Evolutionary conservation across 1,140 invertebrate genomes (phyloP), one percentile per base, ranked within the genome.

Genomic region (Tribolium castaneum): DNA sequence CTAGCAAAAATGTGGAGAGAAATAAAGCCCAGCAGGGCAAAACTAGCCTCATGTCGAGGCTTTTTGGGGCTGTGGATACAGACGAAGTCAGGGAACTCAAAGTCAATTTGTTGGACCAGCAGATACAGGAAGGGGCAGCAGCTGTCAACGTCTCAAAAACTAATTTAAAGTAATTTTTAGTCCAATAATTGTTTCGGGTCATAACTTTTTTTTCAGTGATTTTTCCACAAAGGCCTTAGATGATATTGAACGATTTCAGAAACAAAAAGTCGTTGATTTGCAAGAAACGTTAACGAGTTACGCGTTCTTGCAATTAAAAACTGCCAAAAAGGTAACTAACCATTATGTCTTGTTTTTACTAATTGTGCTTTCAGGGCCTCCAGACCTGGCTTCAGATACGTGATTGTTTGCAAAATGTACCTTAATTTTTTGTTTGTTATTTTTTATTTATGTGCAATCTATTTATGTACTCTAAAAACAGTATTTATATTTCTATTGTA

Each of bases 11-110:
- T 84, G 82, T 87, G 2, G 90, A 91, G 78, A 84, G 89, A 19
- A 85, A 83, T 56, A 87, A 87, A 70, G 89, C 89, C 0, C 88
- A 89, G 49, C 89, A 89, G 85, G 94, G 94, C 30, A 94, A 94
- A 86, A 88, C 90, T 0, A 90, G 92, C 1, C 80, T 94, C 6
- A 93, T 94, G 90, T 92, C 92, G 3, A 88, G 92, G 1, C 78
- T 95, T 71, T 94, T 95, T 88, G 94, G 94, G n/a, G 90, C 91
- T 50, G 91, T 93, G 1, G 94, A 95, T 80, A 93, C 94, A 0
- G 94, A 94, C 82, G 94, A 95, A 85, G 92, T 95, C 45, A 89
- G 93, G 66, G 94, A 95, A 85, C 87, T 92, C 76, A 93, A 93
- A 87, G 90, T 94, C 50, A 87, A 89, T 45, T 90, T 92, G 50